Conservation (phyloP, 1,140 invertebrate genomes). For the Trichomalopsis sarcophagae region DNA sequence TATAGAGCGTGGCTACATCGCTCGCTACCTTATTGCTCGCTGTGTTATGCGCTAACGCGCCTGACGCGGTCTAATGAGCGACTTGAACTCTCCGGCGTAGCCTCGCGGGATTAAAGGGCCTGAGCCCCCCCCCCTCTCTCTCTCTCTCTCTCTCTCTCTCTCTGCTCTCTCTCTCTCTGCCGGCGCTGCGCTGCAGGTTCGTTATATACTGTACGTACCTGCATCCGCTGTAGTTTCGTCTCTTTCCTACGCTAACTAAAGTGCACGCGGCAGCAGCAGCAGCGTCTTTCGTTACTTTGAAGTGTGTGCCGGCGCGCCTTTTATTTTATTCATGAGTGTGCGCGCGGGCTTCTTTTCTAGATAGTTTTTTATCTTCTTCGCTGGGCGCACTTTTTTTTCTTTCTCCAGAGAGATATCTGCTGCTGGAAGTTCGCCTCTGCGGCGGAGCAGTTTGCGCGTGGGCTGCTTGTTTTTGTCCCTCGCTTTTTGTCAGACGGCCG, state of each 20-base stretch:
- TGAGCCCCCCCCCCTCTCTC: neutral
- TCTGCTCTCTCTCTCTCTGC: neutral
- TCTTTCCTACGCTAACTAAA: neutral
- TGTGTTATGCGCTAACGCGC: conserved; percentile 45
- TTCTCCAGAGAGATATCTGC: neutral
- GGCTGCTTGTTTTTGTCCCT: neutral
- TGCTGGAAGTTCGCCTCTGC: neutral
- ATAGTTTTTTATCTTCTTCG: conserved; percentile 3
- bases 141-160: neutral
- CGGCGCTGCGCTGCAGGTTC: neutral
- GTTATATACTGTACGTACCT: neutral
- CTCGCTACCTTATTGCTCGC: conserved; percentile 37
- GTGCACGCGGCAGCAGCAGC: neutral
- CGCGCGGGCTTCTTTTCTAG: neutral
- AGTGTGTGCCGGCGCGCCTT: neutral
- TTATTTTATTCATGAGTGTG: conserved; percentile 15
- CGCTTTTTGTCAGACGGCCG: neutral
- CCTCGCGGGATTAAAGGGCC: conserved; percentile 37
- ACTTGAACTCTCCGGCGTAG: conserved; percentile 19
- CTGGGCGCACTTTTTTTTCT: neutral
- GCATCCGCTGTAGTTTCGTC: neutral
- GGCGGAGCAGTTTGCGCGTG: neutral
- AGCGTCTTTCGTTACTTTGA: conserved; percentile 19
- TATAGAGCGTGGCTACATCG: neutral
- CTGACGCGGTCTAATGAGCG: conserved; percentile 39